A percentile compares a stretch with the other conserved stretches of the same genome.
phyloP scores from a whole-genome alignment of 2,797 vertebrate species.

The Acomys russatus region DNA sequence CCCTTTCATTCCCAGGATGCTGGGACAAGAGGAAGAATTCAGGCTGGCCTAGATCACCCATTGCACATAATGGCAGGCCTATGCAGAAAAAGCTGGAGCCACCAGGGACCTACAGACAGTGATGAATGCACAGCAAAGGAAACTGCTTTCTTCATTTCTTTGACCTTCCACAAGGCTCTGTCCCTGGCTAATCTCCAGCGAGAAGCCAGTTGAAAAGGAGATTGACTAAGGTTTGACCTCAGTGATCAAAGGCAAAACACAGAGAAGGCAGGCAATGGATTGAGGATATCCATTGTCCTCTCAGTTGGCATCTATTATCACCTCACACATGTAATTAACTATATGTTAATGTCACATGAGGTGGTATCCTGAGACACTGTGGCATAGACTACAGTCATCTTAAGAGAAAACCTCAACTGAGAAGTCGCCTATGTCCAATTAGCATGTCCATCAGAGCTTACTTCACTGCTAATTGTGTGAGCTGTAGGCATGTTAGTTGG shows the following conservation, averaged over 20 bases:
- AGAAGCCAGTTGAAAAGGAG: neutral
- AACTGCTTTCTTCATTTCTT: neutral
- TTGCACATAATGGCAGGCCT: neutral
- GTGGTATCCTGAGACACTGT: neutral
- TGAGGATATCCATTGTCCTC: neutral
- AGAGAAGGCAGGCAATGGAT: neutral
- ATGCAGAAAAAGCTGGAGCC: neutral
- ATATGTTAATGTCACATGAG: neutral
- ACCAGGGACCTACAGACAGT: neutral
- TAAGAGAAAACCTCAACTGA: neutral
- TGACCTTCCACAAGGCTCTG: neutral
- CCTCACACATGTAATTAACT: neutral
- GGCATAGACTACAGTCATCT: neutral
- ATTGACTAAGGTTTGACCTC: neutral
- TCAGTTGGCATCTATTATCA: neutral
- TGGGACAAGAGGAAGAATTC: neutral
- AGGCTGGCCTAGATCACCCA: neutral
- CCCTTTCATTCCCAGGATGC: too few relatives aligned
- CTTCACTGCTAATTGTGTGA: too few relatives aligned
- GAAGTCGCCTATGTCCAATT: neutral
- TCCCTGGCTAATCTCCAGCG: neutral
- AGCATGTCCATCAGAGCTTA: neutral
- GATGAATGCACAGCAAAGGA: neutral
- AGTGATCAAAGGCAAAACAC: neutral
- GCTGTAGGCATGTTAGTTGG: neutral